Evolutionary conservation across 2,113 vertebrate species (phyloP).

Genomic region (Agelaius tricolor): DNA sequence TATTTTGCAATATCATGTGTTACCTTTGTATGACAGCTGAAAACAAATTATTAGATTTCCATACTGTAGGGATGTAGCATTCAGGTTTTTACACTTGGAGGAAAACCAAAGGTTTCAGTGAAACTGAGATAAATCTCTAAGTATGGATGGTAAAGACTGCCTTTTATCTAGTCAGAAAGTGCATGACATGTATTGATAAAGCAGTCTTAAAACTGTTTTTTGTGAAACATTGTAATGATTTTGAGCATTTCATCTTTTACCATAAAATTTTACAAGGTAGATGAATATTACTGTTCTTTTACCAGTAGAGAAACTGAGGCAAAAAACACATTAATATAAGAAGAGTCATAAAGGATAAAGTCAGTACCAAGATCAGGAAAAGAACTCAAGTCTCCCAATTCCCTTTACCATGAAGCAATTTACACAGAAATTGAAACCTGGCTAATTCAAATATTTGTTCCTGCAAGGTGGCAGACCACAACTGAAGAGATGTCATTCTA

Average conservation of each 20-base stretch:
- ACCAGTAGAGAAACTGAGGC: background rate
- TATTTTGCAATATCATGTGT: background rate
- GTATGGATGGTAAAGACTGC: background rate
- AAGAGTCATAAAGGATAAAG: background rate
- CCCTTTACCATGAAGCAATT: background rate
- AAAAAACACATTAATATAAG: background rate
- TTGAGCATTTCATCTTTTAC: background rate
- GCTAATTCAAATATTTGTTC: conserved; percentile 3
- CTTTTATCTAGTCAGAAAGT: background rate
- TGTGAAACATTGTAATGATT: background rate
- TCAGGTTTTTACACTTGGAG: background rate
- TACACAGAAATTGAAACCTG: background rate
- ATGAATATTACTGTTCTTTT: background rate
- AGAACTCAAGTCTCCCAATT: background rate
- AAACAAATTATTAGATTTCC: background rate
- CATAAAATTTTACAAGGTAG: background rate
- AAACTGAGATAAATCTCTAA: background rate
- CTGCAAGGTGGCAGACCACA: background rate
- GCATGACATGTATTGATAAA: background rate
- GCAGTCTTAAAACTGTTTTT: background rate
- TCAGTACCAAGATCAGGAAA: background rate
- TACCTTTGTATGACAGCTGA: background rate
- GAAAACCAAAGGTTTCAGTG: background rate
- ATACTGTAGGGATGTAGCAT: background rate
- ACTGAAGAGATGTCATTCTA: background rate